Evolutionary conservation across 37 sponge, comb jelly and placozoan species (phyloP).

Genomic region (Agelas oroides): DNA sequence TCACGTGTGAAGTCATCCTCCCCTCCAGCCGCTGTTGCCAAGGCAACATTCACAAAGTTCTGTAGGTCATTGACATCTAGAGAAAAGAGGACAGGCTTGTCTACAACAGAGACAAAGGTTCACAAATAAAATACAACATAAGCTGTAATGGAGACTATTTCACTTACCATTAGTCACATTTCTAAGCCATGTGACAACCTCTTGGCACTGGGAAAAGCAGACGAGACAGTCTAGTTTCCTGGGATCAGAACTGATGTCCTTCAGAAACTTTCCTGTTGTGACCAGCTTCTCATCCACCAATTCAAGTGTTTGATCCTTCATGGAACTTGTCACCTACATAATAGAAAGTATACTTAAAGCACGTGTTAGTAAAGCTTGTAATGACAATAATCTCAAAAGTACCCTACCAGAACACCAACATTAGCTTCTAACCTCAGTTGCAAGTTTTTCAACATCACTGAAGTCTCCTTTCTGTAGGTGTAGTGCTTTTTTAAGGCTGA

Average conservation of each 20-base stretch:
- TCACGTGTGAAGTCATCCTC: constrained; percentile 52
- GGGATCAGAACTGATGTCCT: background rate
- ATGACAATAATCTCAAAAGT: background rate
- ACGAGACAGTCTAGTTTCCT: constrained; percentile 20
- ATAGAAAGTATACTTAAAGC: background rate
- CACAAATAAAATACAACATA: too few species aligned
- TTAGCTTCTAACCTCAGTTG: constrained; percentile 3
- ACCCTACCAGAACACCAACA: background rate
- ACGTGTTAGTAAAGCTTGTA: constrained; percentile 14
- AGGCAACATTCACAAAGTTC: constrained; percentile 62
- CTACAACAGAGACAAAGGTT: too few species aligned
- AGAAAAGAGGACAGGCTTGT: background rate
- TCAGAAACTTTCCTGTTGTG: constrained; percentile 11
- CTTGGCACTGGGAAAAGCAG: constrained; percentile 10
- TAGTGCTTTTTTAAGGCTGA: constrained; percentile 23
- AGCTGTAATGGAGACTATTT: too few species aligned
- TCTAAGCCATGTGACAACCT: constrained; percentile 33
- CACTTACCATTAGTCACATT: constrained; percentile 34
- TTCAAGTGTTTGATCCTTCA: constrained; percentile 10
- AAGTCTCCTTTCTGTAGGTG: constrained; percentile 50
- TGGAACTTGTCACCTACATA: too few species aligned
- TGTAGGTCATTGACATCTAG: constrained; percentile 51
- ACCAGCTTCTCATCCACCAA: constrained; percentile 4
- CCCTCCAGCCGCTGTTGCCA: constrained; percentile 61
- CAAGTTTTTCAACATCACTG: constrained; percentile 39